These are phyloP conservation scores for Meles meles DNA, from an alignment of 2,113 vertebrate genomes.

Conservation along the genomic window DNA sequence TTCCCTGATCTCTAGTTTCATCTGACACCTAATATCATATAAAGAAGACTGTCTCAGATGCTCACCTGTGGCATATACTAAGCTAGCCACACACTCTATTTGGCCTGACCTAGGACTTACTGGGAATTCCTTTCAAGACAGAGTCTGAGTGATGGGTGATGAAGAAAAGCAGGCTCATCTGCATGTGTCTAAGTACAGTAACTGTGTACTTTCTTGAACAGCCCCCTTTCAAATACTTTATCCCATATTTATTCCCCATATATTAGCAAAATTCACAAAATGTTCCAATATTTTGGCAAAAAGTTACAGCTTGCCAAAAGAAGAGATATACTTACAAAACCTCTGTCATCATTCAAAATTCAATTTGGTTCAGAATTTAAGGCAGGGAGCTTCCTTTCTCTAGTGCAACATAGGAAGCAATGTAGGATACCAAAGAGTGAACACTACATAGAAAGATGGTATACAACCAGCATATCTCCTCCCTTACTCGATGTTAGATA, in stretches of 20 bases:
- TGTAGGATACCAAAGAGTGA: not conserved
- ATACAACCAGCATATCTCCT: not conserved
- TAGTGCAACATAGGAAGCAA: not conserved
- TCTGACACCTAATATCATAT: not conserved
- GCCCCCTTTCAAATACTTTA: not conserved
- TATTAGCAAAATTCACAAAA: not conserved
- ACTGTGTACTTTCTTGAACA: not conserved
- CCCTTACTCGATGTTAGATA: not conserved
- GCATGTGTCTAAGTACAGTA: not conserved
- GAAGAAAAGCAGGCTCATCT: not conserved
- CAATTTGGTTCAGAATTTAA: not conserved
- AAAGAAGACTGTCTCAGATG: not conserved
- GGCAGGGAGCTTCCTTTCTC: not conserved
- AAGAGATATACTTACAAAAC: not conserved
- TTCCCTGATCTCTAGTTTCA: not conserved
- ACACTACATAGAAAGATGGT: not conserved
- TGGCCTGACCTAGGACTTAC: not conserved
- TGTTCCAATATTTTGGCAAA: not conserved
- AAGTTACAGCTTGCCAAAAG: conserved; percentile 4
- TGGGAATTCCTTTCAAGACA: conserved; percentile 5
- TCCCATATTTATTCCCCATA: not conserved
- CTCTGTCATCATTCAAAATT: not conserved
- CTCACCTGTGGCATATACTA: not conserved
- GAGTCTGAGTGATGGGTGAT: not conserved
- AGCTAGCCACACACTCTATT: not conserved